phyloP scores from a whole-genome alignment of 2,797 vertebrate genomes.

The Sardinella longiceps region DNA sequence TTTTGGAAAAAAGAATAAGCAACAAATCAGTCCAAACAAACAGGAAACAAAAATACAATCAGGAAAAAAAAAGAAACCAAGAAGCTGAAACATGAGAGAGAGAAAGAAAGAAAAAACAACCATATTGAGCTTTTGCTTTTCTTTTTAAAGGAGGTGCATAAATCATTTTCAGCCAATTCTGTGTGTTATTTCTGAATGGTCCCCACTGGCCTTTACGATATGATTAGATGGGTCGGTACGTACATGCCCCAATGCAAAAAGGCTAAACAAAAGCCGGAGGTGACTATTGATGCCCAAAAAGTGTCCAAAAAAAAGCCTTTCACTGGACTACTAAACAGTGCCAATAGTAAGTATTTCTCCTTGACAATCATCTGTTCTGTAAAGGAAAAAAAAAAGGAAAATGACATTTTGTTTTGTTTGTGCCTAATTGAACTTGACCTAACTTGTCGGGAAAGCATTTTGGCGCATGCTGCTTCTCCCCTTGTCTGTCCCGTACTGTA shows the following conservation, averaged over 20 bases:
- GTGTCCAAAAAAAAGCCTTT: slow-evolving; percentile 87
- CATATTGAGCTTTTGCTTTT: slow-evolving; percentile 98
- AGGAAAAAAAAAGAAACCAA: slow-evolving; percentile 55
- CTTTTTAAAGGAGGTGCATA: slow-evolving; percentile 98
- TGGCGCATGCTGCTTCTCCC: slow-evolving; percentile 55
- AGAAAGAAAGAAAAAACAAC: slow-evolving; percentile 62
- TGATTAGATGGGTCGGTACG: slow-evolving; percentile 94
- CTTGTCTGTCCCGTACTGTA: background rate
- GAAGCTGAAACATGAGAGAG: slow-evolving; percentile 58
- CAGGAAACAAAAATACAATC: background rate
- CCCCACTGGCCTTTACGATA: slow-evolving; percentile 88
- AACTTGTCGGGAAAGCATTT: slow-evolving; percentile 51
- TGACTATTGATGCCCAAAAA: slow-evolving; percentile 87
- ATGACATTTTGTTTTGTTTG: slow-evolving; percentile 49
- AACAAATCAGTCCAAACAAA: background rate
- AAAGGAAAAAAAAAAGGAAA: slow-evolving; percentile 42
- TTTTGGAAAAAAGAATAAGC: slow-evolving; percentile 38
- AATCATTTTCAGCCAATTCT: slow-evolving; percentile 95
- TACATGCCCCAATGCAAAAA: slow-evolving; percentile 74
- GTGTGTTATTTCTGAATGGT: slow-evolving; percentile 79
- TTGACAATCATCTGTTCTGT: slow-evolving; percentile 68
- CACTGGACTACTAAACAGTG: slow-evolving; percentile 90
- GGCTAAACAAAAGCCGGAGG: slow-evolving; percentile 86
- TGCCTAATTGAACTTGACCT: slow-evolving; percentile 45
- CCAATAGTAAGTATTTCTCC: slow-evolving; percentile 98